Percentiles rank a stretch among this genome's conserved stretches.
Conservation (phyloP, 2,113 vertebrate genomes). For the Pseudonaja textilis region DNA sequence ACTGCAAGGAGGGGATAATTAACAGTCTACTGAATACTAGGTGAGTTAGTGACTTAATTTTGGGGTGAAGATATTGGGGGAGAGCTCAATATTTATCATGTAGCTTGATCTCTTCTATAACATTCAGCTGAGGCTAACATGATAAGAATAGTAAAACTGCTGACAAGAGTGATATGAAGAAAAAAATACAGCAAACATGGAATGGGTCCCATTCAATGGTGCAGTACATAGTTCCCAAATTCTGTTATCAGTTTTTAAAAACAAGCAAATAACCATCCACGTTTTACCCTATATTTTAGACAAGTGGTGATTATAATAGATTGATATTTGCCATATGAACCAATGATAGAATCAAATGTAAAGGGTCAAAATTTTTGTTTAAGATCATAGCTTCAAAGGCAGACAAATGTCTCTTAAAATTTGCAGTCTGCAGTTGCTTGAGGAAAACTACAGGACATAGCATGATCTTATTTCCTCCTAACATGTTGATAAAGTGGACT, state of each 20-base stretch:
- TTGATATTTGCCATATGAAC: too few relatives aligned
- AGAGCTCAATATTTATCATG: background rate
- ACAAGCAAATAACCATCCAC: background rate
- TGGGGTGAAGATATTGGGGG: background rate
- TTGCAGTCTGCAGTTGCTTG: background rate
- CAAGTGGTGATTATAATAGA: background rate
- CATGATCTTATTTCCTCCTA: background rate
- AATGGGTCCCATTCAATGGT: background rate
- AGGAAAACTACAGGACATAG: background rate
- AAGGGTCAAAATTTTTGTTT: background rate
- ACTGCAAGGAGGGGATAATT: fast-evolving
- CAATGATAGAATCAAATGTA: background rate
- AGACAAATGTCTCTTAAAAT: too few relatives aligned
- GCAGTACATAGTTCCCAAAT: background rate
- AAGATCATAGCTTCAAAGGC: background rate
- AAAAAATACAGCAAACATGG: background rate
- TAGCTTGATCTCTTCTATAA: background rate
- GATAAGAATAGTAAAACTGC: background rate
- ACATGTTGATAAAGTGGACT: background rate
- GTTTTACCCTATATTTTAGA: background rate
- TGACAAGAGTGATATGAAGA: background rate
- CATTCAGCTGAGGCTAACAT: background rate
- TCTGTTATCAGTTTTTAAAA: background rate
- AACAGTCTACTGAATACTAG: background rate
- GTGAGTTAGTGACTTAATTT: background rate